Evolutionary conservation across 2,888 invertebrate species (phyloP), one percentile per base, ranked within the genome.

Genomic region (Drosophila conformis): DNA sequence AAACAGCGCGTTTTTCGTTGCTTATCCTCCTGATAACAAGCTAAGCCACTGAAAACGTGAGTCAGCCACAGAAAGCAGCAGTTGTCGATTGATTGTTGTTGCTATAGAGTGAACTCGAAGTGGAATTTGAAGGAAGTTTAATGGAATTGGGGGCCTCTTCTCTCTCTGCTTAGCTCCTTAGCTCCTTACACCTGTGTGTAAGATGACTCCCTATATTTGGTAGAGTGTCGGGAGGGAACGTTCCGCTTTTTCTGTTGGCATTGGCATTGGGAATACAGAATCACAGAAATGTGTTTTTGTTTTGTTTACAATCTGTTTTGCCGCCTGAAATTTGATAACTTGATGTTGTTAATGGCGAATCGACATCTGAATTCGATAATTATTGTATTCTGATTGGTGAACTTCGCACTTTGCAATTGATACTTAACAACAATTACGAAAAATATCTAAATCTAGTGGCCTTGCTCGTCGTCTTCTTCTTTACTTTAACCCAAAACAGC

Each of bases 391-490:
- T 53, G 27, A 57, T 64, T 49, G 15, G 29, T 69, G 36, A 57
- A 82, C 60, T 82, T 48, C 38, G 54, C 73, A 78, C 82, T 82
- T 69, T 69, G 63, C 35, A 64, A 62, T 78, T 60, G 57, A 61
- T 83, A 62, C 73, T 74, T 72, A 62, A 72, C 62, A 90, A 83
- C 74, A 86, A 83, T 86, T 74, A 80, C 56, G 57, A 67, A 65
- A 69, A 60, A 80, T 63, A 76, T 80, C 68, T 80, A 72, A 86
- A 90, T 90, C 83, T 83, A 80, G 73, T 90, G 69, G 86, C 71
- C 80, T 68, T 70, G 79, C 82, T 64, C 74, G 63, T 33, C 52
- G 49, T 82, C 78, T 78, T 68, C 82, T 82, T 82, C 78, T 78
- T 78, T 27, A 36, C 36, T 42, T 54, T 62, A 59, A 73, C 60